Evolutionary conservation across 1,140 invertebrate species (phyloP).

Genomic region (Lethocerus indicus): DNA sequence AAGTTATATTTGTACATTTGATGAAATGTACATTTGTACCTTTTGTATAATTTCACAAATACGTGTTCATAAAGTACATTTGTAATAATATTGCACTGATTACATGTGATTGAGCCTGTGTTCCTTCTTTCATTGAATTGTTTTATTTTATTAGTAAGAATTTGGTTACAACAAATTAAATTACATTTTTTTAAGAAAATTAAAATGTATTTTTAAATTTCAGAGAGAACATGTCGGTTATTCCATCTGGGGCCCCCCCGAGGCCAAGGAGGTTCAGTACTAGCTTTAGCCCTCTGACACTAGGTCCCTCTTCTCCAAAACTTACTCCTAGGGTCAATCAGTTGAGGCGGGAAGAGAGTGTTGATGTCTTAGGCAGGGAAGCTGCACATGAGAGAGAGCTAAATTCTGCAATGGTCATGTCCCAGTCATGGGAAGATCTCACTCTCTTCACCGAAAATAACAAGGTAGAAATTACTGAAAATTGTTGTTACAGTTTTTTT

Average conservation of each 20-base stretch:
- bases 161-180: no score
- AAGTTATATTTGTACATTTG: background rate
- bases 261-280: conserved; percentile 65
- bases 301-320: conserved; percentile 35
- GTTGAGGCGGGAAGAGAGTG: conserved; percentile 71
- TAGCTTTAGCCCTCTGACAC: conserved; percentile 47
- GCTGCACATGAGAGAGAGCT: conserved; percentile 78
- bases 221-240: no score
- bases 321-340: conserved; percentile 68
- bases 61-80: no score
- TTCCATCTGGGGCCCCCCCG: conserved; percentile 17
- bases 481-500: background rate
- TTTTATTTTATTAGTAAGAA: no score
- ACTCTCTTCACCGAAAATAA: conserved; percentile 45
- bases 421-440: conserved; percentile 77
- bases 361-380: conserved; percentile 64
- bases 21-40: background rate
- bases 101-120: no score
- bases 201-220: no score
- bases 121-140: no score
- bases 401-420: conserved; percentile 75
- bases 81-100: no score
- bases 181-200: no score
- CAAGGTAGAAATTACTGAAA: conserved; percentile 8
- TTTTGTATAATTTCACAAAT: no score